Evolutionary conservation across 2,113 vertebrate genomes (phyloP).

Genomic region (Rafetus swinhoei): DNA sequence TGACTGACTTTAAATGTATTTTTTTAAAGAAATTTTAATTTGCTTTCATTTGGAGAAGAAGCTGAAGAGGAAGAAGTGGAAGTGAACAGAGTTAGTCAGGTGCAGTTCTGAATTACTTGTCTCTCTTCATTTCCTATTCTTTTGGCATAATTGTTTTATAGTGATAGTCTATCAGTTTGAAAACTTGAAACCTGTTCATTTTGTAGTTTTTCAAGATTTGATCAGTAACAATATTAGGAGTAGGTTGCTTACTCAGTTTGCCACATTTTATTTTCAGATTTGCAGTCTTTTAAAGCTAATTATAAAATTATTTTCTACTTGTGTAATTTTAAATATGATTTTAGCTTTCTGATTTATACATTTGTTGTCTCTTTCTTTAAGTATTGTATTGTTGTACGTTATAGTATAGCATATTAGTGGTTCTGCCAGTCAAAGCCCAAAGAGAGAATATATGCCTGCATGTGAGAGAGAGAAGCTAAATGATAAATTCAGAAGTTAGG

Average conservation of each 20-base stretch:
- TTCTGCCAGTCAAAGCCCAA: not conserved
- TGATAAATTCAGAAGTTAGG: not conserved
- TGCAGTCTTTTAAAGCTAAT: not conserved
- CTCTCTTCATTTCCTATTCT: not conserved
- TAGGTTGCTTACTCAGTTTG: not conserved
- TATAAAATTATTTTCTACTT: not conserved
- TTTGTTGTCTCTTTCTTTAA: not conserved
- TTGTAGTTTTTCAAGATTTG: not conserved
- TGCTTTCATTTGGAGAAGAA: conserved; percentile 98
- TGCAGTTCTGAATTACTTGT: conserved; percentile 54
- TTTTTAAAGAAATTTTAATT: conserved; percentile 91
- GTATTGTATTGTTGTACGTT: not conserved
- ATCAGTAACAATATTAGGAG: not conserved
- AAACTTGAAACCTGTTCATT: not conserved
- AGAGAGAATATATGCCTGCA: not conserved
- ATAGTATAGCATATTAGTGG: accelerated
- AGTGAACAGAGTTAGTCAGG: conserved; percentile 95
- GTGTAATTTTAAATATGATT: not conserved
- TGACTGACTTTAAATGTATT: not conserved
- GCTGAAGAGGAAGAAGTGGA: conserved; percentile 97
- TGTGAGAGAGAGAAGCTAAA: not conserved
- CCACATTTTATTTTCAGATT: not conserved
- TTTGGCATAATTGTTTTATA: not conserved
- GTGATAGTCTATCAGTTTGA: not conserved
- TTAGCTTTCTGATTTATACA: not conserved